Evolutionary conservation across 2,888 invertebrate species (phyloP), one percentile per base, ranked within the genome.

Genomic region (Odiellus spinosus): DNA sequence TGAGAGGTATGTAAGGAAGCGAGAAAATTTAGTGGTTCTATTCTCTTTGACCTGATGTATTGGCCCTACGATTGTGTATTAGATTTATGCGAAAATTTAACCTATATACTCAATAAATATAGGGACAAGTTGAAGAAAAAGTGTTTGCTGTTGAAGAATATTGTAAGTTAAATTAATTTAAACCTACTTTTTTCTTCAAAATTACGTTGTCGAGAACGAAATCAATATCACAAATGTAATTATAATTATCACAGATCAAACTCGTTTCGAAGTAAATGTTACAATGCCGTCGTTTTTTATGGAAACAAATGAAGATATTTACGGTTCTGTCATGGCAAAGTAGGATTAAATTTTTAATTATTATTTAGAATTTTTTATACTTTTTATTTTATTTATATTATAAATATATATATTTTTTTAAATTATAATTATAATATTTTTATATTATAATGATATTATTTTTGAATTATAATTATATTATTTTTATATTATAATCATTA

Each of bases 251-350:
- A 26, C 55, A 69, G 68, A 90, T 66, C 88, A 88, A 66, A 88
- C 90, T 0, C 73, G 90, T 57, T 91, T 85, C 63, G 91, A 93
- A 72, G 85, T 90, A 1, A 93, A 93, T 66, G 88, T 95, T 0
- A 90, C 88, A 0, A 88, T 91, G 81, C 86, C 91, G 0, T 82
- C 90, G 1, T 90, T 88, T 66, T 84, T 93, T 70, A 82, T 90
- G 64, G 83, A 82, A 59, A 81, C 81, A 18, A 87, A 88, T 59
- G 76, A 73, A 10, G 87, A 71, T 60, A 78, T 95, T 60, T 75
- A 79, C 60, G 95, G 93, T 0, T 76, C 78, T 1, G 76, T 95
- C 2, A 82, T 85, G 76, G 91, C 93, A 0, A 95, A 95, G 75
- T 68, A 60, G n/a, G n/a, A n/a, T n/a, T n/a, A n/a, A n/a, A n/a